A percentile compares a stretch with the other conserved stretches of the same genome.
phyloP scores from a whole-genome alignment of 1,140 invertebrate genomes.

The Drosophila cardini region DNA sequence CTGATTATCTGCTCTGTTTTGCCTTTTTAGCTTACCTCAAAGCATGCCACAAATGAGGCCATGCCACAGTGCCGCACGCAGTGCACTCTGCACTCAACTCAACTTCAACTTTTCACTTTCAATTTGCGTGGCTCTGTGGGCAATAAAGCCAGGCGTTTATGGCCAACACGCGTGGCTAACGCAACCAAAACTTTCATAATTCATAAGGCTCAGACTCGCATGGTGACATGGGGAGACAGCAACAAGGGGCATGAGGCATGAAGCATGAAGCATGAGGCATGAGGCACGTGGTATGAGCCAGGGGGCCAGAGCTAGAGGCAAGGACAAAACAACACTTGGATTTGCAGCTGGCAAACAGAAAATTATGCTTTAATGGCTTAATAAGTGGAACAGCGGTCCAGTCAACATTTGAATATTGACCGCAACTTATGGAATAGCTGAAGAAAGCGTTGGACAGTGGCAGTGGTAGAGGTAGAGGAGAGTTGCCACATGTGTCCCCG shows the following conservation, averaged over 20 bases:
- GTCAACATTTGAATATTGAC: constrained; percentile 71
- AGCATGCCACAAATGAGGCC: constrained; percentile 64
- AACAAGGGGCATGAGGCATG: constrained; percentile 49
- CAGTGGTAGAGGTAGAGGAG: constrained; percentile 6
- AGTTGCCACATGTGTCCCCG: constrained; percentile 33
- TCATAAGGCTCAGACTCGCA: constrained; percentile 57
- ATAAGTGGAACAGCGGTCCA: constrained; percentile 57
- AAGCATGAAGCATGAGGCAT: constrained; percentile 47
- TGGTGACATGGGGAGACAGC: not conserved
- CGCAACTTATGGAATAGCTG: constrained; percentile 4
- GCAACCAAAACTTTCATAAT: constrained; percentile 74
- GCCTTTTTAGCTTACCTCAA: constrained; percentile 31
- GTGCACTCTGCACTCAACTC: constrained; percentile 65
- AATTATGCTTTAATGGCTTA: constrained; percentile 77
- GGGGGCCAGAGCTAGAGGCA: not conserved
- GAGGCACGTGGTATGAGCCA: constrained; percentile 54
- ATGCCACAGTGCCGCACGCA: constrained; percentile 25
- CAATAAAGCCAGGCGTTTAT: constrained; percentile 76
- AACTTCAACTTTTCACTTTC: constrained; percentile 81
- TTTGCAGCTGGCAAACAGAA: constrained; percentile 54
- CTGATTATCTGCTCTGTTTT: constrained; percentile 16
- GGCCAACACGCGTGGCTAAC: constrained; percentile 74
- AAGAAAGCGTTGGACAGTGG: not conserved
- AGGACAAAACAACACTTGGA: constrained; percentile 63
- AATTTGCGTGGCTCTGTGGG: constrained; percentile 72